Percentiles rank a stretch among this genome's conserved stretches.
Conservation (phyloP, 2,797 vertebrate genomes). For the Orestias chungarensis region DNA sequence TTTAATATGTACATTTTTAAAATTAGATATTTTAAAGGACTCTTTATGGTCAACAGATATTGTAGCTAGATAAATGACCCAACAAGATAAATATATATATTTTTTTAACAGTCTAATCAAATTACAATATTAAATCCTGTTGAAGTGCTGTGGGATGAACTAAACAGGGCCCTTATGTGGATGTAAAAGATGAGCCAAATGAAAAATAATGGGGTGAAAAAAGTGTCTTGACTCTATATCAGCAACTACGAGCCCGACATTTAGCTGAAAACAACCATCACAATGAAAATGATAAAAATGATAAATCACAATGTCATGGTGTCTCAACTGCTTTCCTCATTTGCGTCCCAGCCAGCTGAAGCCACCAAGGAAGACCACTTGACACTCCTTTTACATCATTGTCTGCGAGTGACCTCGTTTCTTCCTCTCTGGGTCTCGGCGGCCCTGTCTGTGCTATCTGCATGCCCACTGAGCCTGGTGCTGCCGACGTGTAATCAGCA, state of each 20-base stretch:
- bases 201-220: neutral
- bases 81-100: neutral
- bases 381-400: constrained; percentile 61
- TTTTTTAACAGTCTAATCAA: neutral
- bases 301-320: constrained; percentile 12
- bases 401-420: constrained; percentile 46
- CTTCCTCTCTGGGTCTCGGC: constrained; percentile 33
- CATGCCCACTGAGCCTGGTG: constrained; percentile 52
- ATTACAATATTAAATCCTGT: neutral
- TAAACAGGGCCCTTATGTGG: neutral
- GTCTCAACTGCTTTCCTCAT: constrained; percentile 50
- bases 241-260: neutral
- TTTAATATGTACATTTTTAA: no score
- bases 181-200: neutral
- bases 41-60: no score
- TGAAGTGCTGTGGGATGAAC: neutral
- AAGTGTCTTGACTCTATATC: neutral
- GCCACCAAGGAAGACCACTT: constrained; percentile 59
- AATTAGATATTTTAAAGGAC: no score
- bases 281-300: neutral
- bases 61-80: neutral
- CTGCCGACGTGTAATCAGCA: constrained; percentile 69
- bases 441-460: constrained; percentile 46
- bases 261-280: neutral
- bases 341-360: constrained; percentile 40